phyloP scores from a whole-genome alignment of 2,888 invertebrate species.

The Lordiphosa andalusiaca region DNA sequence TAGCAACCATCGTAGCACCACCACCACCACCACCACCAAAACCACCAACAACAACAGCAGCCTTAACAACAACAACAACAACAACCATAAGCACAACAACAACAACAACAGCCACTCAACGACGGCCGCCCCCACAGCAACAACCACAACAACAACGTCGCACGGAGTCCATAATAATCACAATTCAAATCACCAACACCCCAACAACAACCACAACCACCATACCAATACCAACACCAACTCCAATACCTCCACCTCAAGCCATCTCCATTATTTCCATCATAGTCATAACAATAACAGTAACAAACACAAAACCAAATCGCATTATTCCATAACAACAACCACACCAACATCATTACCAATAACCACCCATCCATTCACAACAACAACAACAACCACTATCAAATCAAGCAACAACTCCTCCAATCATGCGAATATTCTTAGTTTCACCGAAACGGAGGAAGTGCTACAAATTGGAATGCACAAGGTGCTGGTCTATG shows the following conservation, averaged over 20 bases:
- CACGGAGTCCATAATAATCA: conserved; percentile 47
- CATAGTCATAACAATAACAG: conserved; percentile 37
- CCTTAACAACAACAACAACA: conserved; percentile 52
- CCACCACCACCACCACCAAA: conserved; percentile 38
- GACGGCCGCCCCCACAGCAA: conserved; percentile 34
- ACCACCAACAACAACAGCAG: conserved; percentile 53
- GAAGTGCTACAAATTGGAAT: conserved; percentile 93
- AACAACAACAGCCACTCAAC: conserved; percentile 38
- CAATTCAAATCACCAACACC: conserved; percentile 33
- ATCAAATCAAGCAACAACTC: conserved; percentile 62
- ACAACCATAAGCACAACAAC: conserved; percentile 41
- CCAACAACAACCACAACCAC: conserved; percentile 32
- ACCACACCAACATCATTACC: conserved; percentile 24
- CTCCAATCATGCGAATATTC: conserved; percentile 80
- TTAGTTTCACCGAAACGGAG: conserved; percentile 89
- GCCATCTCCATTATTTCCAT: conserved; percentile 25
- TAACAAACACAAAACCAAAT: conserved; percentile 56
- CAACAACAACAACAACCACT: conserved; percentile 37
- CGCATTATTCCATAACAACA: conserved; percentile 58
- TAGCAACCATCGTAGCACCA: conserved; percentile 69
- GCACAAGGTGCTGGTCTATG: conserved; percentile 93
- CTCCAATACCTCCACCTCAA: conserved; percentile 33
- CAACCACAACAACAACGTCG: conserved; percentile 49
- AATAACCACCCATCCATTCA: neutral
- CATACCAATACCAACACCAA: conserved; percentile 10